These are phyloP conservation scores for Drosophila formosana DNA, from an alignment of 2,888 invertebrate genomes.

Conservation along the genomic window DNA sequence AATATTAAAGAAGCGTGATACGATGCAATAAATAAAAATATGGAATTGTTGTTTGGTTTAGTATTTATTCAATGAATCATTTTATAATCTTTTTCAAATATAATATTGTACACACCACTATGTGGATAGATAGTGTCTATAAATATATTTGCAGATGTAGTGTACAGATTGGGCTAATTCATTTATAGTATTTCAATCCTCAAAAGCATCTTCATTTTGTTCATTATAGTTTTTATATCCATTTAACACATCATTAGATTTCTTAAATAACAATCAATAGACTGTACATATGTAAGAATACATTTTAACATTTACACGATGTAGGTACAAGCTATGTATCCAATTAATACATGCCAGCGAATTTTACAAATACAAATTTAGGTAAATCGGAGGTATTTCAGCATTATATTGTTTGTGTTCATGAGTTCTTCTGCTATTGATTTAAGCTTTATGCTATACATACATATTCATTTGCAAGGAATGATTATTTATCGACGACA, in stretches of 20 bases:
- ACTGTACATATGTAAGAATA: conserved; percentile 24
- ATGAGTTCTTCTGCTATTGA: conserved; percentile 21
- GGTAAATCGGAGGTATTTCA: conserved; percentile 72
- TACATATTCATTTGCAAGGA: conserved; percentile 21
- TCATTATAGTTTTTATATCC: conserved; percentile 1
- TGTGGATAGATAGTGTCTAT: conserved; percentile 39
- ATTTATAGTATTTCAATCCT: conserved; percentile 1
- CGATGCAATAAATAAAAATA: neutral
- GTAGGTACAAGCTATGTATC: conserved; percentile 13
- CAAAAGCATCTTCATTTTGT: neutral
- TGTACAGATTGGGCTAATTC: conserved; percentile 22
- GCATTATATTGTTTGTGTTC: conserved; percentile 52
- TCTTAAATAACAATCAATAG: conserved; percentile 35
- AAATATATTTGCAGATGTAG: conserved; percentile 30
- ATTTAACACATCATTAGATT: conserved; percentile 4
- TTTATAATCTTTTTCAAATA: conserved; percentile 54
- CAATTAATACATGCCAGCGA: conserved; percentile 15
- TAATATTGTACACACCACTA: conserved; percentile 52
- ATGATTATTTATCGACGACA: conserved; percentile 31
- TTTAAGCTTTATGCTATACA: conserved; percentile 32
- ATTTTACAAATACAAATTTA: conserved; percentile 35
- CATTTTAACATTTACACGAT: conserved; percentile 15
- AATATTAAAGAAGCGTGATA: neutral
- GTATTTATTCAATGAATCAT: conserved; percentile 68
- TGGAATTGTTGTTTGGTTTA: conserved; percentile 19